A percentile compares a stretch with the other conserved stretches of the same genome.
These are phyloP conservation scores for Gnatocerus cornutus DNA, from an alignment of 2,888 invertebrate genomes.

Conservation along the genomic window DNA sequence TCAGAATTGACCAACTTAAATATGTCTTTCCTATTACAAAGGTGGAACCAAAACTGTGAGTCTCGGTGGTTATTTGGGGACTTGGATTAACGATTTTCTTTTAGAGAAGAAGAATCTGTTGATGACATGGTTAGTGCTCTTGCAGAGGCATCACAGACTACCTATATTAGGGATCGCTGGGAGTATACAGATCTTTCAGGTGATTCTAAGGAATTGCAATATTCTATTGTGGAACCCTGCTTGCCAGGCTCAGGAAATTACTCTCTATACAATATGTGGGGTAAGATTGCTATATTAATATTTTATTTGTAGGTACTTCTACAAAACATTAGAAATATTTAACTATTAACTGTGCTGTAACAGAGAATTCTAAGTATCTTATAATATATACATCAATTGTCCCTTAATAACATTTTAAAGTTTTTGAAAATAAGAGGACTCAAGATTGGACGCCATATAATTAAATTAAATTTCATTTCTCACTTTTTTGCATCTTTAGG, in stretches of 20 bases:
- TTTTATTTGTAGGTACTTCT: too few relatives aligned
- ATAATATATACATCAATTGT: too few relatives aligned
- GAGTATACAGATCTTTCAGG: conserved; percentile 80
- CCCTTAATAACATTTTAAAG: too few relatives aligned
- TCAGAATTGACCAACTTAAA: conserved; percentile 74
- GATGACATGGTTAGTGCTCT: conserved; percentile 67
- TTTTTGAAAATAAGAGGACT: too few relatives aligned
- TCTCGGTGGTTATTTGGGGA: conserved; percentile 22
- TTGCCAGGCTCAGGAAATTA: conserved; percentile 90
- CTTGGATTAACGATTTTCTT: conserved; percentile 1
- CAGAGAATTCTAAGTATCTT: too few relatives aligned
- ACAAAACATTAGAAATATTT: background rate
- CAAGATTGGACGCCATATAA: too few relatives aligned
- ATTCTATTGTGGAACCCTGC: conserved; percentile 88
- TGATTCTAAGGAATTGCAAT: conserved; percentile 80
- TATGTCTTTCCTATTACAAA: conserved; percentile 81
- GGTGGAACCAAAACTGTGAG: conserved; percentile 73
- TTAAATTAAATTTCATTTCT: too few relatives aligned
- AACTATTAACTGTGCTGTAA: too few relatives aligned
- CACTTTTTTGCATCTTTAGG: too few relatives aligned
- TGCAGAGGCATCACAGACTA: conserved; percentile 84
- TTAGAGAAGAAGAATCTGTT: conserved; percentile 62
- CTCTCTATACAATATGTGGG: conserved; percentile 84
- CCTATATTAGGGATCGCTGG: conserved; percentile 88
- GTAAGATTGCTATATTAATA: conserved; percentile 68